Evolutionary conservation across 2,888 invertebrate species (phyloP), one percentile per base, ranked within the genome.

Genomic region (Pediacus dermestoides): DNA sequence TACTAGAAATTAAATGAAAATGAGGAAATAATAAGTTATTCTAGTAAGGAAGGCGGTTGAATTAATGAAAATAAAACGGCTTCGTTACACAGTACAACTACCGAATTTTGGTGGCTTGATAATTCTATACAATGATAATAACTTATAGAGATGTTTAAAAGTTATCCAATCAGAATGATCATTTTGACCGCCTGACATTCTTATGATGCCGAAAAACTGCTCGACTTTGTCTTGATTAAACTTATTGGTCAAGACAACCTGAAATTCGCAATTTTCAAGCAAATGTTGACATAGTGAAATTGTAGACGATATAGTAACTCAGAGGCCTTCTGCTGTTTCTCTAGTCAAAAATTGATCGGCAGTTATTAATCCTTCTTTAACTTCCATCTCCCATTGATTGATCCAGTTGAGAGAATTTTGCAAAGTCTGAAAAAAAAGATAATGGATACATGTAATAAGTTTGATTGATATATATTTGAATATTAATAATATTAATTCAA

Each of bases 161-260:
- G 42, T 39, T 1, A 36, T 16, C 4, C 40, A 30, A 6, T 47
- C 38, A 2, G 49, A 49, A 23, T 53, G 48, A 13, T 46, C 51
- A 39, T 53, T 41, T 10, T 28, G 22, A 15, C 47, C 42, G 8
- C 42, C 43, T 13, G 48, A 42, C 32, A 46, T 43, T n/a, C 48
- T 38, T 9, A 46, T 39, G 3, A 33, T 39, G 8, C 51, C 53
- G 42, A 53, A 51, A 33, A 51, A 48, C 1, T 18, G 21, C n/a
- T 18, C 21, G 6, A 18, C 6, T 18, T 6, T n/a, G n/a, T 18
- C 21, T 18, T 18, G 21, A 18, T 18, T 18, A 7, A 18, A 18
- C n/a, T n/a, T 18, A n/a, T 18, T 18, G 21, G 21, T 18, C 21
- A 18, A n/a, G n/a, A 18, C n/a, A 18, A 7, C 6, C 44, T 46